These are phyloP conservation scores for Parasteatoda lunata DNA, from an alignment of 2,888 invertebrate genomes.

Conservation along the genomic window DNA sequence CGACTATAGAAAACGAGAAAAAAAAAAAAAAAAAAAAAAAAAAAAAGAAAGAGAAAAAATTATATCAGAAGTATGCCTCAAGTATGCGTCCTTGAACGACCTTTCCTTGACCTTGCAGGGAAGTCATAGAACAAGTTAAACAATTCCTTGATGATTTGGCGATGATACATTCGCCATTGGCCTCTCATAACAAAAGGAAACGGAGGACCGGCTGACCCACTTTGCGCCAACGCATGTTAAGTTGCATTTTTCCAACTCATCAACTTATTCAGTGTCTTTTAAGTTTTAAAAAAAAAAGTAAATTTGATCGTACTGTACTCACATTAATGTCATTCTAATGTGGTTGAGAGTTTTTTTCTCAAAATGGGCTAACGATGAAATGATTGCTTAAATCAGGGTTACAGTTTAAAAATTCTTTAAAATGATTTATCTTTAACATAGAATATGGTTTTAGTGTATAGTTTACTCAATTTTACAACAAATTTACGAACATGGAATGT, in stretches of 20 bases:
- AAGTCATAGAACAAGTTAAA: conserved; percentile 7
- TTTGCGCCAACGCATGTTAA: not conserved
- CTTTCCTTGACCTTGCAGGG: conserved; percentile 48
- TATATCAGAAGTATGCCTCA: not conserved
- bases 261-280: not conserved
- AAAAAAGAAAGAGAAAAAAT: not conserved
- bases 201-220: conserved; percentile 4
- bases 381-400: no score
- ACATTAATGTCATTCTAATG: no score
- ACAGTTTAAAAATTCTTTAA: no score
- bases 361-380: no score
- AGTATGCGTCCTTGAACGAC: conserved; percentile 60
- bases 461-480: no score
- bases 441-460: no score
- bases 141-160: conserved; percentile 10
- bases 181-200: not conserved
- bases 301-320: no score
- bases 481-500: no score
- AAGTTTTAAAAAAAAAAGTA: not conserved
- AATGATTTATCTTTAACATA: no score
- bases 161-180: not conserved
- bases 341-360: no score
- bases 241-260: not conserved
- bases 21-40: not conserved
- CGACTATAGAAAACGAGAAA: not conserved